Conservation (phyloP, 2,888 invertebrate genomes). For the Anagyrus pseudococci region DNA sequence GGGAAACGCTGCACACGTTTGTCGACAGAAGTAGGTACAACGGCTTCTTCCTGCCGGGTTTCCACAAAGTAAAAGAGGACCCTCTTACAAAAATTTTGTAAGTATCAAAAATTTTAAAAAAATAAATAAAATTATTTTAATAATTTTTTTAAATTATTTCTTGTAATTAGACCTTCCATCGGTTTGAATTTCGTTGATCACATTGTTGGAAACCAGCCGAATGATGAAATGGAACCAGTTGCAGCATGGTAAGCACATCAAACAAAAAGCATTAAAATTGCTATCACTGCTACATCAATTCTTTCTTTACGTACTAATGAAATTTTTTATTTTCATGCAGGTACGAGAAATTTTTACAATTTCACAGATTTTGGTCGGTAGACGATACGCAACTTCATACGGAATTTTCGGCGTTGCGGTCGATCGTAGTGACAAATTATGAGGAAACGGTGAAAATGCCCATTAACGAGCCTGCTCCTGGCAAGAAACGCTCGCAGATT, state of each 20-base stretch:
- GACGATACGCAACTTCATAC: constrained; percentile 96
- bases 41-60: constrained; percentile 90
- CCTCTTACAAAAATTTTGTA: constrained; percentile 69
- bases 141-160: constrained; percentile 15
- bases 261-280: no score
- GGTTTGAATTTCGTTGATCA: constrained; percentile 93
- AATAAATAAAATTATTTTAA: constrained; percentile 6
- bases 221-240: constrained; percentile 85
- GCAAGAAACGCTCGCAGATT: constrained; percentile 96
- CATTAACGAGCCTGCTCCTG: constrained; percentile 95
- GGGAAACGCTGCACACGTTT: constrained; percentile 95
- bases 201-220: constrained; percentile 97
- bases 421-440: constrained; percentile 96
- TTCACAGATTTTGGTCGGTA: constrained; percentile 96
- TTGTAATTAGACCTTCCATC: constrained; percentile 68
- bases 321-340: constrained; percentile 54
- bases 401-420: constrained; percentile 94
- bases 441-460: constrained; percentile 98
- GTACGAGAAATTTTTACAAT: constrained; percentile 76
- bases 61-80: constrained; percentile 66
- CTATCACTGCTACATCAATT: no score
- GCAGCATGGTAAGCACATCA: constrained; percentile 76
- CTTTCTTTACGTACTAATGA: no score
- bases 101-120: constrained; percentile 53
- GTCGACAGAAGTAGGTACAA: constrained; percentile 84